These are phyloP conservation scores for Cirrhinus mrigala DNA, from an alignment of 2,797 vertebrate genomes.

Conservation along the genomic window DNA sequence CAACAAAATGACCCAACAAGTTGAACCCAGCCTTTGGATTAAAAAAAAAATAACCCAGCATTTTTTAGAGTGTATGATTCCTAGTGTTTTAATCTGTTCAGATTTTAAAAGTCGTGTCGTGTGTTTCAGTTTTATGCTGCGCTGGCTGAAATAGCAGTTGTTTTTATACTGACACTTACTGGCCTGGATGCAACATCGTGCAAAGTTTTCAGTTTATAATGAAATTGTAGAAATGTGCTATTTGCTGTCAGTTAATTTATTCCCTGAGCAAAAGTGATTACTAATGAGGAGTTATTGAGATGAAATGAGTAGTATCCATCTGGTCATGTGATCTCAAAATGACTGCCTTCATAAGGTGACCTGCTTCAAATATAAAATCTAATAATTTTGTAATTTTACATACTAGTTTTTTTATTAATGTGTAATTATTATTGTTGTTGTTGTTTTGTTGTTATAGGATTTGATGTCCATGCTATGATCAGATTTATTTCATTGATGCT, in stretches of 20 bases:
- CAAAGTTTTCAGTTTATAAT: not conserved
- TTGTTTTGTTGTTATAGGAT: too few species aligned
- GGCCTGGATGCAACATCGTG: not conserved
- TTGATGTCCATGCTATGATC: too few species aligned
- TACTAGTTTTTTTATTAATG: not conserved
- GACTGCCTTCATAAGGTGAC: not conserved
- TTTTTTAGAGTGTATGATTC: too few species aligned
- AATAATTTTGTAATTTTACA: not conserved
- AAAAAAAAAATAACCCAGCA: too few species aligned
- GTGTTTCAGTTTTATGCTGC: not conserved
- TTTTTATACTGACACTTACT: slow-evolving; percentile 10
- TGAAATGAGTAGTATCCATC: not conserved
- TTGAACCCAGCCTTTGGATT: too few species aligned
- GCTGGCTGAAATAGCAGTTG: not conserved
- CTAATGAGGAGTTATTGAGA: not conserved
- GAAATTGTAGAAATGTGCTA: not conserved
- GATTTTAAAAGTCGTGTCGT: too few species aligned
- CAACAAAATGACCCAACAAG: too few species aligned
- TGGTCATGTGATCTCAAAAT: not conserved
- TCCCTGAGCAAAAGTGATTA: not conserved
- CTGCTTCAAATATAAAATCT: not conserved
- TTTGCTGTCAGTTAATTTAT: not conserved
- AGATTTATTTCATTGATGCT: too few species aligned
- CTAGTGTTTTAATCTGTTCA: too few species aligned
- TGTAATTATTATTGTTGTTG: not conserved